Evolutionary conservation across 2,888 invertebrate species (phyloP), one percentile per base, ranked within the genome.

Genomic region (Melanargia galathea): DNA sequence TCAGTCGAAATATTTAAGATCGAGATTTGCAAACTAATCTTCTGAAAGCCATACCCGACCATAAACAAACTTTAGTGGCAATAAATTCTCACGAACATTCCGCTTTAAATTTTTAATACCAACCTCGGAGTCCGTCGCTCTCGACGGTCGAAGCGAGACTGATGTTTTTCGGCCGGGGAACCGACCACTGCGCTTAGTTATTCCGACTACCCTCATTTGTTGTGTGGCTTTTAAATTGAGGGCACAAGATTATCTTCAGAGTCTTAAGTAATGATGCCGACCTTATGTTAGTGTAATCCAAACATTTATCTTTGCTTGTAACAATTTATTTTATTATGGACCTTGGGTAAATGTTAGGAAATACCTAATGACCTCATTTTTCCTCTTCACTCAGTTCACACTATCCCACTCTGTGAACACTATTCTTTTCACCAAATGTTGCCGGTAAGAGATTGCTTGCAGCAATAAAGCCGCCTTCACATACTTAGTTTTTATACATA

Each of bases 131-230:
- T 86, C 86, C 79, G 75, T 69, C 72, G 75, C 70, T 75, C 65
- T 67, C 79, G 78, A 78, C 78, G 84, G 86, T 81, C 90, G 86
- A 87, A 76, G 77, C 63, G 73, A 84, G 83, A 90, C 81, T 90
- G 88, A 90, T 90, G 82, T 70, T 69, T 79, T 80, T 71, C 65
- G 86, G 81, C 74, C 78, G 77, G 65, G 72, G 68, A 67, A 70
- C 74, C 70, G 86, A 89, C 89, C 89, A 77, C 83, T 72, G 71
- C 78, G 83, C 85, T 90, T 87, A 88, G 82, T 90, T 90, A 88
- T 80, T 75, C 76, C 71, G 79, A 80, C 82, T 90, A 90, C 90
- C 90, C 83, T 88, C 89, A 90, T 90, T 90, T 86, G 82, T 90
- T 81, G 75, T 71, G 74, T 73, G 77, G 74, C 81, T 87, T 89